Conservation (phyloP, 2,888 invertebrate genomes). For the Apamea sordens region DNA sequence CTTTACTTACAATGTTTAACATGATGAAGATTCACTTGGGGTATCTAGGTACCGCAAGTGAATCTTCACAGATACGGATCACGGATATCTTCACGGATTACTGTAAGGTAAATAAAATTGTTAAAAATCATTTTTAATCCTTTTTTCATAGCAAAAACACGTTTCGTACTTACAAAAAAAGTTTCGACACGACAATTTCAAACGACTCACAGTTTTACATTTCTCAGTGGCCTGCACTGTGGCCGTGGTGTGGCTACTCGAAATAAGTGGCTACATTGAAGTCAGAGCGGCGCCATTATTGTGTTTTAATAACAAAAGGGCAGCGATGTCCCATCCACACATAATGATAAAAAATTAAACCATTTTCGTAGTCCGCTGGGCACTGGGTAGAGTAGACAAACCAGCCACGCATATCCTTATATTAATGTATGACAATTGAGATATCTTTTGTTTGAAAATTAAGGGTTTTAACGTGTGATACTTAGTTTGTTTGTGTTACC, state of each 20-base stretch:
- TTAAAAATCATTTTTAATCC: neutral
- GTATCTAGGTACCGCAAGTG: no score
- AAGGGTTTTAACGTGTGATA: neutral
- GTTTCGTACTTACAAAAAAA: neutral
- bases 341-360: conserved; percentile 57
- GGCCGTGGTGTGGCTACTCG: conserved; percentile 36
- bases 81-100: no score
- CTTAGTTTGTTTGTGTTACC: neutral
- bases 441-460: neutral
- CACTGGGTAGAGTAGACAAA: neutral
- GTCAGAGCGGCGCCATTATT: conserved; percentile 46
- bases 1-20: neutral
- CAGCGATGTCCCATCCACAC: conserved; percentile 42
- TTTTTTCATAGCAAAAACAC: neutral
- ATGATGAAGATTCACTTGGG: neutral
- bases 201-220: neutral
- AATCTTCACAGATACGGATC: no score
- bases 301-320: conserved; percentile 65
- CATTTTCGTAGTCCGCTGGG: conserved; percentile 52
- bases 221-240: conserved; percentile 16
- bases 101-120: no score
- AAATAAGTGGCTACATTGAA: conserved; percentile 60
- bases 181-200: neutral
- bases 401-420: conserved; percentile 29
- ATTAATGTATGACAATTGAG: conserved; percentile 31